Base-by-base conservation (phyloP, 2,113 vertebrate genomes). In the Phyllostomus hastatus region DNA sequence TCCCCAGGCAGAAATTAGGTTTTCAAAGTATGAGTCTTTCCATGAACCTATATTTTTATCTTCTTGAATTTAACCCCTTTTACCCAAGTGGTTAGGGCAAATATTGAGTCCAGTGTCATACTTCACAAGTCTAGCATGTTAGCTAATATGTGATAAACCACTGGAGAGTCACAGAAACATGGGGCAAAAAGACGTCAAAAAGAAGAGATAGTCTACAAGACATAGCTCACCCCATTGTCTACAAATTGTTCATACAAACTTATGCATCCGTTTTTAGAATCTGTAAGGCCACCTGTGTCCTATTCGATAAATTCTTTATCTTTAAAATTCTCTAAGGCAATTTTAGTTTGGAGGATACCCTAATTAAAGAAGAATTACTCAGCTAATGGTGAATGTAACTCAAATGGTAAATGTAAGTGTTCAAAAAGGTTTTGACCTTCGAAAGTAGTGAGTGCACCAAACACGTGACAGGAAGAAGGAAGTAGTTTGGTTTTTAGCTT, bases 361-460 rank as follows among this genome's bases (percentile, higher is more conserved):
- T 95, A 95, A 96, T 80, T 80, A 80, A 57, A 93, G 64, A 70
- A 19, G 20, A 31, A 84, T 35, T 54, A 14, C 35, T 75, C 61
- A 82, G 61, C 9, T 92, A 83, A 75, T n/a, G 24, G 16, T 59
- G 46, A 80, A 31, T 41, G 19, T 33, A 59, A 10, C 59, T 92
- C 11, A 90, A 61, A 19, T 64, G 26, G 41, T 31, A 86, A 28
- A 33, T 57, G 28, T 69, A 54, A 82, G 46, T 59, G 17, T 69
- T 83, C 19, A 20, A 41, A 94, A 94, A 82, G n/a, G 5, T 72
- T 81, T 88, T 86, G 88, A 82, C 82, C 88, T 92, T 94, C 73
- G 26, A 79, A 94, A 87, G 48, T 31, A 6, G 22, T 76, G 15
- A 20, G 5, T 4, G 0, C 4, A 17, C 41, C 26, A 81, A 81